Evolutionary conservation across 2,113 vertebrate species (phyloP).

Genomic region (Hemiprocne comata): DNA sequence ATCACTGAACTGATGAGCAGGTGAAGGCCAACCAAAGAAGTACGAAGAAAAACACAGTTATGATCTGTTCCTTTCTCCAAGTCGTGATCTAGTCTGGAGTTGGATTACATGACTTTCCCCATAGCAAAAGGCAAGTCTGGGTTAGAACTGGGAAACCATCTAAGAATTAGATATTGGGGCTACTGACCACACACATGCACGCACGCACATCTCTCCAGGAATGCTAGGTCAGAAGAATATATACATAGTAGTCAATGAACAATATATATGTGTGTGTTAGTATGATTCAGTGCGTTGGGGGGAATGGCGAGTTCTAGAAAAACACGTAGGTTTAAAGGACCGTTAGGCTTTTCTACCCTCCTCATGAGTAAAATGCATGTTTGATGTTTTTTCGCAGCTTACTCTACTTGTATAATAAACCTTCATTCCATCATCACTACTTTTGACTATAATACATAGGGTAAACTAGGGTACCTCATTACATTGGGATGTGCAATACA

Average conservation of each 20-base stretch:
- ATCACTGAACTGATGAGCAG: background rate
- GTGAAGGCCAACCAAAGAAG: background rate
- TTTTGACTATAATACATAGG: slow-evolving; percentile 66
- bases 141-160: background rate
- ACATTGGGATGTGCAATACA: slow-evolving; percentile 60
- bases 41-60: background rate
- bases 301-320: slow-evolving; percentile 15
- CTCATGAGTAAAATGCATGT: slow-evolving; percentile 24
- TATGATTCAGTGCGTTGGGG: slow-evolving; percentile 28
- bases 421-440: slow-evolving; percentile 33
- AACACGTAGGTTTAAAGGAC: slow-evolving; percentile 19
- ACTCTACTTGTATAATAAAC: slow-evolving; percentile 32
- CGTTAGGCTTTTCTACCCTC: slow-evolving; percentile 15
- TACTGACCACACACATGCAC: slow-evolving; percentile 3
- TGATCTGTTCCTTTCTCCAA: background rate
- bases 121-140: background rate
- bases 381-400: slow-evolving; percentile 50
- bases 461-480: slow-evolving; percentile 61
- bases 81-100: background rate
- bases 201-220: slow-evolving; percentile 20
- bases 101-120: background rate
- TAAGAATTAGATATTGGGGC: background rate
- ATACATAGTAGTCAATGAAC: slow-evolving; percentile 44
- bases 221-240: slow-evolving; percentile 53
- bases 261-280: slow-evolving; percentile 35